Evolutionary conservation across 1,140 invertebrate species (phyloP), one percentile per base, ranked within the genome.

Genomic region (Maconellicoccus hirsutus): DNA sequence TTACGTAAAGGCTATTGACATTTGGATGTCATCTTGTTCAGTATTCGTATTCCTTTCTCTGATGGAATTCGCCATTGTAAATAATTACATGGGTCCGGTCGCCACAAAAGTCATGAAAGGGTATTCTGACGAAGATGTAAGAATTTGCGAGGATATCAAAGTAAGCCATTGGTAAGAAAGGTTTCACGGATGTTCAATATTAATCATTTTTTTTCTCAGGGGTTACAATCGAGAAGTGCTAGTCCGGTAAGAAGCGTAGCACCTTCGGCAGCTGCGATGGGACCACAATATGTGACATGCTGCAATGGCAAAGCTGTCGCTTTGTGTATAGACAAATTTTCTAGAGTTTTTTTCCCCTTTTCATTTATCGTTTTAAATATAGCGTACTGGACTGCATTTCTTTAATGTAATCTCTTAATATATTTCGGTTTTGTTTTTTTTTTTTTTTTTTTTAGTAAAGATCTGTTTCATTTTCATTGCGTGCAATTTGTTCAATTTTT

Each of bases 11-110:
- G 92, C 92, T 0, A 93, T 95, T 71, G 92, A 95, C 79, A 87
- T 94, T 0, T 95, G 92, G 90, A 94, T 94, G 91, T 93, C 91
- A 0, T 92, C 90, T 6, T 94, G 92, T 79, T 93, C 92, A 21
- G 89, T 94, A 21, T 94, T 94, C 78, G 92, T 94, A 2, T 95
- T 95, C 78, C 83, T 93, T n/a, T 93, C 91, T 0, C 81, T 95
- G 0, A 93, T 95, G 86, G 92, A 95, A 81, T 95, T 93, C 78
- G 92, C 92, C 0, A 86, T 95, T 0, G 92, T 94, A 23, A 95
- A 95, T 78, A 92, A 93, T 79, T 93, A 91, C 79, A 93, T 94
- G 89, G 91, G 91, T 0, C 89, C 89, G 0, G 84, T 91, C 0
- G 89, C 90, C 23, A 92, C 89, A 23, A 92, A 93, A 79, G 88